Evolutionary conservation across 2,797 vertebrate species (phyloP).

Genomic region (Echiichthys vipera): DNA sequence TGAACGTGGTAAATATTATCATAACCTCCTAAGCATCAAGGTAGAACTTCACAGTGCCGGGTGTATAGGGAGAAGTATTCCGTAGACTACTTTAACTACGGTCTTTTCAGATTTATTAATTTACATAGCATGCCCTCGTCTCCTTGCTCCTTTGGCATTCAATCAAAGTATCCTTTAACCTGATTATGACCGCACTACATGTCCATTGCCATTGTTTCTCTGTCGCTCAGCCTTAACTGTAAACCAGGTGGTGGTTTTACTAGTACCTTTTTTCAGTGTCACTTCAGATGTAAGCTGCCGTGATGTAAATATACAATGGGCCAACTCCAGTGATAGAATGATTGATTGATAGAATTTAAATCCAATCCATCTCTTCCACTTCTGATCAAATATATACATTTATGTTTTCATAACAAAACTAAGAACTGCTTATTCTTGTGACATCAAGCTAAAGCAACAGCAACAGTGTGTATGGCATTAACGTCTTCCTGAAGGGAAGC

Average conservation of each 20-base stretch:
- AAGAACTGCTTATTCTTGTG: not conserved
- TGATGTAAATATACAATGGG: not conserved
- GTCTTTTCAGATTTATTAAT: conserved; percentile 34
- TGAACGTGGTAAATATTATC: too few relatives aligned
- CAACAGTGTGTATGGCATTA: not conserved
- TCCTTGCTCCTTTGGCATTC: conserved; percentile 28
- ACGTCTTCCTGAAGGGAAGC: not conserved
- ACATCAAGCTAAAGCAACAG: not conserved
- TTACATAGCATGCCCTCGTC: conserved; percentile 4
- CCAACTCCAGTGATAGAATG: not conserved
- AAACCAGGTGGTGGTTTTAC: conserved; percentile 14
- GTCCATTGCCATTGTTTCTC: conserved; percentile 39
- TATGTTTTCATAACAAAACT: not conserved
- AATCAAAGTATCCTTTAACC: conserved; percentile 54
- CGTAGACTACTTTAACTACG: too few relatives aligned
- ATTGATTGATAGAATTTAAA: not conserved
- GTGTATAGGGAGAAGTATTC: too few relatives aligned
- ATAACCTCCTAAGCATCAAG: too few relatives aligned
- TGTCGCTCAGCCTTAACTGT: conserved; percentile 13
- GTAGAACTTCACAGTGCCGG: too few relatives aligned
- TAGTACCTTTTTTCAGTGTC: not conserved
- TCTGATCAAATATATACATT: not conserved
- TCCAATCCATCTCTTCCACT: not conserved
- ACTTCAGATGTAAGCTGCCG: not conserved
- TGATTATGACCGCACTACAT: conserved; percentile 18